Base-by-base conservation (phyloP, 2,888 invertebrate species). In the Thymelicus acteon region DNA sequence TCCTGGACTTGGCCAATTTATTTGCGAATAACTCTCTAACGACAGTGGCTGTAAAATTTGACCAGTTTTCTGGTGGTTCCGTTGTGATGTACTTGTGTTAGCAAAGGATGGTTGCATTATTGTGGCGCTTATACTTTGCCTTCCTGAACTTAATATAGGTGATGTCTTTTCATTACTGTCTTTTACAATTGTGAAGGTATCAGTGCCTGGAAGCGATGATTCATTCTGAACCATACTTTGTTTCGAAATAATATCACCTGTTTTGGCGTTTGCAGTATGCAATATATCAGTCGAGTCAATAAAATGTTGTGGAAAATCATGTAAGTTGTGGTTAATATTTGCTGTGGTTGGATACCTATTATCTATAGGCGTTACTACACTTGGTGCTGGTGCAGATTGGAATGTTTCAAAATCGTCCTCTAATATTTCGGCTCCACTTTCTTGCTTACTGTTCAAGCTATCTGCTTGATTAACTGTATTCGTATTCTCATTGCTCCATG, bases 1-100 rank as follows among this genome's bases (percentile, higher is more conserved):
- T 31, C 95, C 95, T 13, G 95, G 95, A 80, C 95, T 95, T 5
- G 95, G 95, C 95, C 95, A 95, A 80, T 95, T 95, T 60, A 95
- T 95, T 82, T 95, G 92, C 0, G 94, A 94, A 78, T 88, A 93
- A 75, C 93, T 90, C 78, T 94, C 94, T 75, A 94, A 79, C 7
- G 94, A 92, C 40, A 94, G 77, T 0, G 94, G 94, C 75, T 94
- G 92, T 69, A 94, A 78, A 78, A 94, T 94, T 86, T 94, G 94
- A n/a, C 82, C 83, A 47, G 85, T 77, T 72, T 86, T 88, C 73
- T 87, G 85, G 74, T 87, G 86, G 74, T 61, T 82, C 72, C 83
- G 84, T 68, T 78, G 73, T 65, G 78, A 73, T 40, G 72, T 58
- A 74, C 72, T 81, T 6, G 81, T 74, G 71, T 74, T 80, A 6